Percentiles rank a stretch among this genome's conserved stretches.
Evolutionary conservation across 2,888 invertebrate genomes (phyloP).

Genomic region (Hyppa rectilinea): DNA sequence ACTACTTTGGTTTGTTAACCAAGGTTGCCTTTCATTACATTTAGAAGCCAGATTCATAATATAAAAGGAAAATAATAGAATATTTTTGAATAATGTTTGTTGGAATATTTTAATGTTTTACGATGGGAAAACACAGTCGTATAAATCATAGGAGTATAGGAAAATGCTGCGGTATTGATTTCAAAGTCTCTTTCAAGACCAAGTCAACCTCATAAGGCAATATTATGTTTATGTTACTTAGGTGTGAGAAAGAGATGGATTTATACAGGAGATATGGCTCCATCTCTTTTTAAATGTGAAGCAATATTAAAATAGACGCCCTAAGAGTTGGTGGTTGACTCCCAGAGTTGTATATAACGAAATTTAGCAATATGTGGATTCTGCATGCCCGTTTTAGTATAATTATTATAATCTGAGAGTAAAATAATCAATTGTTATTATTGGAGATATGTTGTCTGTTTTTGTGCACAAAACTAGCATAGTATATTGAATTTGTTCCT

Average conservation of each 20-base stretch:
- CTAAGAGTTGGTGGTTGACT: too few species aligned
- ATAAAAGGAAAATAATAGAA: background rate
- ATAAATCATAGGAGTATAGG: background rate
- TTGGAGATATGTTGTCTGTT: slow-evolving; percentile 22
- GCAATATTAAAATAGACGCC: too few species aligned
- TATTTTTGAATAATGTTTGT: slow-evolving; percentile 12
- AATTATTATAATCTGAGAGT: background rate
- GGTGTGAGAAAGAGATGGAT: too few species aligned
- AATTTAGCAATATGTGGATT: background rate
- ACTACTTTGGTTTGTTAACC: background rate
- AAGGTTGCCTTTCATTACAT: slow-evolving; percentile 16
- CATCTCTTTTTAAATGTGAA: too few species aligned
- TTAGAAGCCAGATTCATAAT: slow-evolving; percentile 8
- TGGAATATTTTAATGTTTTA: slow-evolving; percentile 23
- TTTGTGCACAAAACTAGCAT: slow-evolving; percentile 51
- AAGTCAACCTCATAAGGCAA: too few species aligned
- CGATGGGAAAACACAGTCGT: too few species aligned
- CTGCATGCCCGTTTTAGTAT: background rate
- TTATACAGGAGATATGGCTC: too few species aligned
- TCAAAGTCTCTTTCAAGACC: background rate
- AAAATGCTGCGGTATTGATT: background rate
- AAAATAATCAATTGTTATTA: slow-evolving; percentile 1
- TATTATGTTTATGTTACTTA: too few species aligned
- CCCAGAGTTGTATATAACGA: too few species aligned
- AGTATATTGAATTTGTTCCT: slow-evolving; percentile 22